Evolutionary conservation across 2,888 invertebrate genomes (phyloP), one percentile per base, ranked within the genome.

Genomic region (Phyllotreta cruciferae): DNA sequence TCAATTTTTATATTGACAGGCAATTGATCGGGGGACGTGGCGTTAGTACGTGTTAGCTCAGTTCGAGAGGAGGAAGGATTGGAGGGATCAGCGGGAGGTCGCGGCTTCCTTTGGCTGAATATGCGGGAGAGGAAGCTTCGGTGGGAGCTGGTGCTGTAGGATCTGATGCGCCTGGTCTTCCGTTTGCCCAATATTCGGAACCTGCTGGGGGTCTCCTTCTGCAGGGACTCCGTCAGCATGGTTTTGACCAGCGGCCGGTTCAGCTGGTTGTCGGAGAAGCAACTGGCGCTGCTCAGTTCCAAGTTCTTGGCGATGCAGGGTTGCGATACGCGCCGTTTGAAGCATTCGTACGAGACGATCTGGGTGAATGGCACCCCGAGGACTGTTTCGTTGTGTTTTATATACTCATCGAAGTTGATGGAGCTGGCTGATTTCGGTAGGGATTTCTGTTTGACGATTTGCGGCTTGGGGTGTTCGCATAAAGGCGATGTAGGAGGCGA

Each of bases 351-450:
- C 41, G 69, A 71, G 41, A 60, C 64, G 54, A 76, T 64, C 24
- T 85, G 84, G 24, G 84, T 76, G 71, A 86, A 85, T 2, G 84
- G 83, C 62, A 84, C 83, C 10, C 85, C 85, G 68, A 85, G 75
- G 0, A 86, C 86, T 0, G 85, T 85, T 41, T 74, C 84, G 81
- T 36, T 82, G 80, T 52, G 64, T 47, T 67, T 67, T 35, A 67
- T 38, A 39, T 78, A 79, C 72, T 81, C 82, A 1, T 82, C 82
- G 42, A 71, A 68, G 1, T 67, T 69, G 35, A 63, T 63, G 3
- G 70, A 66, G 64, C 70, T 72, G 6, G 65, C 60, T 39, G 69
- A 69, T 63, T 70, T 73, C 1, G 67, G 65, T 47, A 71, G 69
- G 7, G 55, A 41, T 58, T 60, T 67, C 35, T 39, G 55, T n/a